Conservation (phyloP, 2,797 vertebrate species). For the Graptemys geographica region DNA sequence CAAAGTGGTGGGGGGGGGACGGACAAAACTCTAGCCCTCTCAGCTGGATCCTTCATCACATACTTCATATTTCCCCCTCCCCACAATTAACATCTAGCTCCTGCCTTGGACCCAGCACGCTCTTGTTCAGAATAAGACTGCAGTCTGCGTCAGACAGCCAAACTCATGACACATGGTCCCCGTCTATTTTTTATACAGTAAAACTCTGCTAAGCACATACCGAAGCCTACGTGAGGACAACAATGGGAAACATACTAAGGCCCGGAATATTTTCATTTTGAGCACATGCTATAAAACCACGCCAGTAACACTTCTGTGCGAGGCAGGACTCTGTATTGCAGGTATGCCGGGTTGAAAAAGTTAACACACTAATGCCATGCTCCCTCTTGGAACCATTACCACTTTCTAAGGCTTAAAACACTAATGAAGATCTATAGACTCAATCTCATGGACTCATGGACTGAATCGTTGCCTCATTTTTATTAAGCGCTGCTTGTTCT, state of each 20-base stretch:
- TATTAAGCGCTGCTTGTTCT: constrained; percentile 74
- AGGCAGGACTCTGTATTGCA: background rate
- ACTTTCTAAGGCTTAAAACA: constrained; percentile 73
- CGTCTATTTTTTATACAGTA: too few relatives aligned
- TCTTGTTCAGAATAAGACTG: background rate
- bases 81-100: background rate
- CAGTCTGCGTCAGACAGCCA: constrained; percentile 24
- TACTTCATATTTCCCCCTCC: background rate
- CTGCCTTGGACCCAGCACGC: background rate
- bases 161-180: background rate
- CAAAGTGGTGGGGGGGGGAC: background rate
- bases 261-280: background rate
- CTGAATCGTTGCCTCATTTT: constrained; percentile 75
- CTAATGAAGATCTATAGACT: constrained; percentile 82
- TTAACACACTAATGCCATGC: constrained; percentile 64
- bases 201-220: background rate
- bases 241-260: background rate
- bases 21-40: background rate
- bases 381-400: constrained; percentile 68
- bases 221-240: constrained; percentile 11
- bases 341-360: constrained; percentile 65
- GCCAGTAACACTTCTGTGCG: background rate
- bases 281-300: background rate
- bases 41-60: constrained; percentile 26
- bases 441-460: constrained; percentile 76